phyloP scores from a whole-genome alignment of 2,888 invertebrate genomes.

The Epirrhoe tristata region DNA sequence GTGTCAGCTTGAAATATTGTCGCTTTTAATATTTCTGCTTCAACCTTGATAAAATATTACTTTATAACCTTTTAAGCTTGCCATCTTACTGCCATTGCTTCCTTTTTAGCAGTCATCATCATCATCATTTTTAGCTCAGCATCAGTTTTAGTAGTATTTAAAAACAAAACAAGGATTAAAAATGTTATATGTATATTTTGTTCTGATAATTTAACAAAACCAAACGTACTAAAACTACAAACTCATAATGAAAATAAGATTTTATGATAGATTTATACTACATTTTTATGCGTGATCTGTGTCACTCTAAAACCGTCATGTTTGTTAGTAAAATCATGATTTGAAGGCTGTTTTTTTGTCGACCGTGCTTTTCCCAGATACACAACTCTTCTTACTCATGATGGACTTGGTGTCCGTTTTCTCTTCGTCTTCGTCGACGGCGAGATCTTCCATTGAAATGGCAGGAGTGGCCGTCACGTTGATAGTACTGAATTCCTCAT shows the following conservation, averaged over 20 bases:
- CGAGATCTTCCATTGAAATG: conserved; percentile 51
- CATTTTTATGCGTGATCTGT: too few relatives aligned
- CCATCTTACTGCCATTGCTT: background rate
- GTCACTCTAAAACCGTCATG: too few relatives aligned
- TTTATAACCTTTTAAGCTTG: conserved; percentile 6
- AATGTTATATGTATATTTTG: too few relatives aligned
- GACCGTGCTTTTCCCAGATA: conserved; percentile 44
- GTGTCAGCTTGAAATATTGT: conserved; percentile 47
- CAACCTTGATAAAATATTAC: conserved; percentile 36
- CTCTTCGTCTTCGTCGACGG: conserved; percentile 35
- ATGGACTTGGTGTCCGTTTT: conserved; percentile 50
- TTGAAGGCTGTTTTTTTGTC: conserved; percentile 39
- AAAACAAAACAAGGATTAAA: too few relatives aligned
- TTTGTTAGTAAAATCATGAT: background rate
- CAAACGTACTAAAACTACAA: too few relatives aligned
- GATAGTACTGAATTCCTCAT: conserved; percentile 34
- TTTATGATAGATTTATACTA: too few relatives aligned
- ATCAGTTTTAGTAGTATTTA: too few relatives aligned
- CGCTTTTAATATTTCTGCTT: conserved; percentile 45
- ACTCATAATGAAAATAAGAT: too few relatives aligned
- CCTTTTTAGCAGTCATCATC: too few relatives aligned
- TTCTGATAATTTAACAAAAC: too few relatives aligned
- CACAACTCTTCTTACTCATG: conserved; percentile 49
- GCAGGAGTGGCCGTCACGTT: conserved; percentile 70
- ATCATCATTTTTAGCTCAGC: too few relatives aligned